phyloP scores from a whole-genome alignment of 2,113 vertebrate genomes.

The Cynopterus brachyotis region DNA sequence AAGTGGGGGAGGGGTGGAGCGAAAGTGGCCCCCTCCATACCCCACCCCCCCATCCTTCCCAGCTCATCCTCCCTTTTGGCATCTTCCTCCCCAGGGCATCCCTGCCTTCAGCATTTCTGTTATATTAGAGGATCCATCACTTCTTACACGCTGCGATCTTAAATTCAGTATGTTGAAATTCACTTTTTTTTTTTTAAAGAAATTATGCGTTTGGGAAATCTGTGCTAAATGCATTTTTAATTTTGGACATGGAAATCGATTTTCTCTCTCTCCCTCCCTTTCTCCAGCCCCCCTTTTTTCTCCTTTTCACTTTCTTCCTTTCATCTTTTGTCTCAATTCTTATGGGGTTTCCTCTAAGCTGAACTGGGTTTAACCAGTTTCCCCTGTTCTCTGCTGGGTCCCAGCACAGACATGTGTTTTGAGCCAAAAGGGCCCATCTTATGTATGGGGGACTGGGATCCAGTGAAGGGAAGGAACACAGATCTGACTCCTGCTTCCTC shows the following conservation, averaged over 20 bases:
- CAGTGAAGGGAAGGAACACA: not conserved
- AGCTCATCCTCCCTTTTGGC: no score
- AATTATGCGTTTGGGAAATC: not conserved
- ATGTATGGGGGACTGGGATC: not conserved
- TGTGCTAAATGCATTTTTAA: constrained; percentile 13
- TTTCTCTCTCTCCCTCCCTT: not conserved
- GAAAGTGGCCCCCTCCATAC: not conserved
- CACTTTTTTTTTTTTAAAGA: not conserved
- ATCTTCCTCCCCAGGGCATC: not conserved
- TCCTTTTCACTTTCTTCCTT: not conserved
- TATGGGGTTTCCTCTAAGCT: not conserved
- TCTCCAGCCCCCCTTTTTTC: no score
- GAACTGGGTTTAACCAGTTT: not conserved
- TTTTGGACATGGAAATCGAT: not conserved
- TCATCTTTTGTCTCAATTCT: not conserved
- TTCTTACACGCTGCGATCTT: not conserved
- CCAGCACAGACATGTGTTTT: not conserved
- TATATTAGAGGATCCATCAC: not conserved
- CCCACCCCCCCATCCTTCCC: fast-evolving
- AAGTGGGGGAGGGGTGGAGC: not conserved
- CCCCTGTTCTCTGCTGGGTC: not conserved
- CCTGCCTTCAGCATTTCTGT: no score
- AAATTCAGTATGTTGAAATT: not conserved
- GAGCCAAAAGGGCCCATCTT: not conserved
- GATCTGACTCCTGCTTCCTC: not conserved